A percentile compares a stretch with the other conserved stretches of the same genome.
Evolutionary conservation across 64 coral and sea anemone genomes (phyloP).

Genomic region (Porites lutea): DNA sequence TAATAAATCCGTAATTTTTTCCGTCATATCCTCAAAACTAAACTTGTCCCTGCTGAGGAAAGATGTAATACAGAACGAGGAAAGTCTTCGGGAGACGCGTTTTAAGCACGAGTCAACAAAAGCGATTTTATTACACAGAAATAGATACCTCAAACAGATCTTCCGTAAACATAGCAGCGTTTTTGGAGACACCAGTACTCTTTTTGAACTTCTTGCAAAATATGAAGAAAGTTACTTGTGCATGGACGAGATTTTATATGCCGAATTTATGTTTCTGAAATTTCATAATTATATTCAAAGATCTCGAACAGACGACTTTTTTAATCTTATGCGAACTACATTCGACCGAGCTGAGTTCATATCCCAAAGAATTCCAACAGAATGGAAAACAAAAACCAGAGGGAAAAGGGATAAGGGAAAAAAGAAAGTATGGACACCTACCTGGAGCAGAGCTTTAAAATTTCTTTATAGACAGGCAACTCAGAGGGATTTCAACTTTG

Average conservation of each 20-base stretch:
- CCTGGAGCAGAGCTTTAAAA: slow-evolving; percentile 6
- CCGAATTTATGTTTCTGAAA: background rate
- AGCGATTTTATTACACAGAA: too few relatives aligned
- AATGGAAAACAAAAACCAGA: background rate
- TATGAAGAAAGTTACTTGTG: slow-evolving; percentile 8
- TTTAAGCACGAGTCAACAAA: too few relatives aligned
- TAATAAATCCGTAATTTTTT: background rate
- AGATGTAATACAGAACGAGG: too few relatives aligned
- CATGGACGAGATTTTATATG: background rate
- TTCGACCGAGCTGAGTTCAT: background rate
- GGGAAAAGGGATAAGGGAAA: too few relatives aligned
- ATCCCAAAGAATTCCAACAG: background rate
- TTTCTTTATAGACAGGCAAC: slow-evolving; percentile 30
- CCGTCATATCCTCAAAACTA: too few relatives aligned
- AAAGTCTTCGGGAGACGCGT: too few relatives aligned
- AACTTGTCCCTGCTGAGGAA: too few relatives aligned
- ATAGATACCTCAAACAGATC: background rate
- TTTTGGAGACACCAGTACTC: background rate
- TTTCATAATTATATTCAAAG: background rate
- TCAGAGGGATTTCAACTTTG: background rate
- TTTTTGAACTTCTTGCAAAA: background rate
- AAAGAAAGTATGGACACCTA: background rate
- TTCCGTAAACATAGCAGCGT: background rate
- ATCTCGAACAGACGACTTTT: background rate
- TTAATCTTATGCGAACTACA: background rate